phyloP scores from a whole-genome alignment of 2,113 vertebrate species.

The Gymnarchus niloticus region DNA sequence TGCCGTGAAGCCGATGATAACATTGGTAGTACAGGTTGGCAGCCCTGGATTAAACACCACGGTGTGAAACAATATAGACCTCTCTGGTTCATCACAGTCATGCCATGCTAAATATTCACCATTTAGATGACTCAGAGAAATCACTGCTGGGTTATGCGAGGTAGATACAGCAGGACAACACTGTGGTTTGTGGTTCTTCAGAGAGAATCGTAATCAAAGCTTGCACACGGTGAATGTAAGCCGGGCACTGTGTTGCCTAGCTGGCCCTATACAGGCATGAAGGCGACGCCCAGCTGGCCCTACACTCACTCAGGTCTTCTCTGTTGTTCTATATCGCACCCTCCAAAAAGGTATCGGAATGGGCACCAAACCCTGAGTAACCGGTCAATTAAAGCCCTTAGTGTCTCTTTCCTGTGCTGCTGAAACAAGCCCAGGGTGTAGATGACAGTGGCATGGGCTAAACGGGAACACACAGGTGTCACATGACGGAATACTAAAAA shows the following conservation, averaged over 20 bases:
- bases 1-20: not conserved
- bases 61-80: not conserved
- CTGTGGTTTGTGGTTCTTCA: conserved; percentile 5
- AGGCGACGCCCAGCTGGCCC: too few relatives aligned
- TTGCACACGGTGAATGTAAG: too few relatives aligned
- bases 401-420: not conserved
- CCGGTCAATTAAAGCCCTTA: not conserved
- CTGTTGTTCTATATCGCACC: too few relatives aligned
- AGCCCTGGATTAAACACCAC: not conserved
- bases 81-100: not conserved
- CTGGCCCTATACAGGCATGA: not conserved
- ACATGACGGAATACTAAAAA: not conserved
- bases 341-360: too few relatives aligned
- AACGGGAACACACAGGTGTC: not conserved
- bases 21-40: not conserved
- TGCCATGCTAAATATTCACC: conserved; percentile 6
- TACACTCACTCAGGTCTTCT: too few relatives aligned
- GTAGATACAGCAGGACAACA: not conserved
- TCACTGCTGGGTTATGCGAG: not conserved
- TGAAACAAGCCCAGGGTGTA: not conserved
- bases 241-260: too few relatives aligned
- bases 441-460: not conserved
- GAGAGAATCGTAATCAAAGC: conserved; percentile 1
- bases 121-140: not conserved
- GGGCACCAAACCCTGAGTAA: not conserved